Evolutionary conservation across 35 echinoderm and acorn worm genomes (phyloP).

Genomic region (Nesometra sesokonis): DNA sequence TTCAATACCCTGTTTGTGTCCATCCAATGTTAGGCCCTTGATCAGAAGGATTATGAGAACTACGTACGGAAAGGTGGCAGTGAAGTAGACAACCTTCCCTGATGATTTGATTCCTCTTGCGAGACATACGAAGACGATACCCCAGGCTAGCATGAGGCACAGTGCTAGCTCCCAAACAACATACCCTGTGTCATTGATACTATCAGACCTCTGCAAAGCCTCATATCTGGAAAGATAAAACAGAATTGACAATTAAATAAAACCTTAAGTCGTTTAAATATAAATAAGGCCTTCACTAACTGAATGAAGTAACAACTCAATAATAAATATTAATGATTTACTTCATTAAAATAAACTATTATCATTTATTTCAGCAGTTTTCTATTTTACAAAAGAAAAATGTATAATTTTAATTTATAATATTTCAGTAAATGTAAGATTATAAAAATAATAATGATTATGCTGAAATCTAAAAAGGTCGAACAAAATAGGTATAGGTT

Average conservation of each 20-base stretch:
- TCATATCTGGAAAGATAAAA: not conserved
- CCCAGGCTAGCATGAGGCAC: constrained; percentile 7
- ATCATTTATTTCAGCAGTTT: too few relatives aligned
- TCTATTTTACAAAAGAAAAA: too few relatives aligned
- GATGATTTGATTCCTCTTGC: constrained; percentile 9
- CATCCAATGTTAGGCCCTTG: not conserved
- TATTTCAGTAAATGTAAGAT: too few relatives aligned
- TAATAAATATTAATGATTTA: too few relatives aligned
- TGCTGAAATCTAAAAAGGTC: too few relatives aligned
- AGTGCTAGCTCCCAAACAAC: constrained; percentile 1
- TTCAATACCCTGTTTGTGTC: not conserved
- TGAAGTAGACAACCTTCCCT: constrained; percentile 1
- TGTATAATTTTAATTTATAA: too few relatives aligned
- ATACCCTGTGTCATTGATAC: not conserved
- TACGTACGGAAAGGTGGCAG: not conserved
- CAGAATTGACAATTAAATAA: not conserved
- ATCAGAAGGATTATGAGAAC: not conserved
- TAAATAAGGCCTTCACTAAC: too few relatives aligned
- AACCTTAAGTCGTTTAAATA: not conserved
- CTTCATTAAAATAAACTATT: too few relatives aligned
- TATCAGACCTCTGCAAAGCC: not conserved
- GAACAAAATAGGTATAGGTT: too few relatives aligned
- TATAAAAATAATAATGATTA: too few relatives aligned
- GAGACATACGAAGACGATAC: not conserved
- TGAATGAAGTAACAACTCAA: too few relatives aligned